phyloP scores from a whole-genome alignment of 2,113 vertebrate species.

The Australoheros scitulus region DNA sequence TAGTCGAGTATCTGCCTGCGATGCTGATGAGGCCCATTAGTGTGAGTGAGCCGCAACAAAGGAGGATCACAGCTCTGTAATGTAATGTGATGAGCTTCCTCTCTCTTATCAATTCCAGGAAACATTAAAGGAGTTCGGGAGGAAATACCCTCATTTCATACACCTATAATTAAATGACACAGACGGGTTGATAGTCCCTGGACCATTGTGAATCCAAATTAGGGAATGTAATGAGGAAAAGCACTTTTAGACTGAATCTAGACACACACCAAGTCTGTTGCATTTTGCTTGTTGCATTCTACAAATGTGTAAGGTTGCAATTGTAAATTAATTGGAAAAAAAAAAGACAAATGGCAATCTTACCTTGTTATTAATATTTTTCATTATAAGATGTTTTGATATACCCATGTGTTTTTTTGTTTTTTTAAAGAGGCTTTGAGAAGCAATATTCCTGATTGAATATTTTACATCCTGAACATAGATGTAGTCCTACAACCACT shows the following conservation, averaged over 20 bases:
- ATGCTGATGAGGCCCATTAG: slow-evolving; percentile 85
- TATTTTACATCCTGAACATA: neutral
- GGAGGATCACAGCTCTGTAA: slow-evolving; percentile 80
- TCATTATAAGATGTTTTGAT: neutral
- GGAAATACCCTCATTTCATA: slow-evolving; percentile 84
- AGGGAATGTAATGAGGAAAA: slow-evolving; percentile 72
- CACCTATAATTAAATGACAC: slow-evolving; percentile 89
- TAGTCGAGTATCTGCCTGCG: slow-evolving; percentile 86
- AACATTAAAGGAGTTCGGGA: slow-evolving; percentile 78
- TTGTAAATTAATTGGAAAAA: neutral
- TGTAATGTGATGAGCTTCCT: slow-evolving; percentile 82
- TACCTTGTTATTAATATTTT: neutral
- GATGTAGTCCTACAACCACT: neutral
- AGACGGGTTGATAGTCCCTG: slow-evolving; percentile 79
- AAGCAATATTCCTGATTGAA: neutral
- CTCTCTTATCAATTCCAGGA: slow-evolving; percentile 80
- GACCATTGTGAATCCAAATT: slow-evolving; percentile 75
- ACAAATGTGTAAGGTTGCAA: neutral
- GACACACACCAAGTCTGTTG: neutral
- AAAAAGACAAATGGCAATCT: neutral
- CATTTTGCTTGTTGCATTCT: neutral
- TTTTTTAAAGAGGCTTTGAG: fast-evolving
- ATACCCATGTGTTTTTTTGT: neutral
- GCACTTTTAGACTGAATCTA: slow-evolving; percentile 30
- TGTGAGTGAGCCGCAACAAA: slow-evolving; percentile 82